These are phyloP conservation scores for Ctenopoma kingsleyae DNA, from an alignment of 2,797 vertebrate species.

Conservation along the genomic window DNA sequence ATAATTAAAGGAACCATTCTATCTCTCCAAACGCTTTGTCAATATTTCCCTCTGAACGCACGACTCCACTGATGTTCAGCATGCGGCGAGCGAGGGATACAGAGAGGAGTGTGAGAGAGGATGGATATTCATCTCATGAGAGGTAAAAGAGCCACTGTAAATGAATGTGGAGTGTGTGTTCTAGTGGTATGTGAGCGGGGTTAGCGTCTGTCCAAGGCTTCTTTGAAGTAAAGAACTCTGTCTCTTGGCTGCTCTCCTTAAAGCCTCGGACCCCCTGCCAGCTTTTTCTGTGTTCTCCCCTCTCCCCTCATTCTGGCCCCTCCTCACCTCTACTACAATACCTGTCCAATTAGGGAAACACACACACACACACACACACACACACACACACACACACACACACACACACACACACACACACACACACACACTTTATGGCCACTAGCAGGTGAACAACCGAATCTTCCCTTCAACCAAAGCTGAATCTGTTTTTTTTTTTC, in stretches of 20 bases:
- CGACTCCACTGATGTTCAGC: slow-evolving; percentile 65
- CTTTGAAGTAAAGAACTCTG: slow-evolving; percentile 76
- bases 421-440: slow-evolving; percentile 30
- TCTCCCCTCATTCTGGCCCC: slow-evolving; percentile 39
- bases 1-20: slow-evolving; percentile 75
- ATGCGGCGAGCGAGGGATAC: slow-evolving; percentile 45
- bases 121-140: slow-evolving; percentile 76
- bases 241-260: slow-evolving; percentile 63
- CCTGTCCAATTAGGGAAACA: slow-evolving; percentile 76
- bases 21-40: slow-evolving; percentile 75
- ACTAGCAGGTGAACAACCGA: slow-evolving; percentile 53
- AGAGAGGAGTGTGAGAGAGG: slow-evolving; percentile 43
- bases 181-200: slow-evolving; percentile 48
- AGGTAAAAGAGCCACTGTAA: slow-evolving; percentile 55
- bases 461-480: slow-evolving; percentile 58
- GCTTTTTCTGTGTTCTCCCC: slow-evolving; percentile 34
- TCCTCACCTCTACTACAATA: slow-evolving; percentile 70
- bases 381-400: slow-evolving; percentile 13
- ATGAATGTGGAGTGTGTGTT: slow-evolving; percentile 47
- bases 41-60: slow-evolving; percentile 74
- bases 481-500: slow-evolving; percentile 19
- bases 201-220: slow-evolving; percentile 58
- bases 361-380: slow-evolving; percentile 47
- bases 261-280: slow-evolving; percentile 66
- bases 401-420: slow-evolving; percentile 51